A percentile compares a stretch with the other conserved stretches of the same genome.
These are phyloP conservation scores for Trileptium ribeirensis DNA, from an alignment of 2,888 invertebrate species.

Conservation along the genomic window DNA sequence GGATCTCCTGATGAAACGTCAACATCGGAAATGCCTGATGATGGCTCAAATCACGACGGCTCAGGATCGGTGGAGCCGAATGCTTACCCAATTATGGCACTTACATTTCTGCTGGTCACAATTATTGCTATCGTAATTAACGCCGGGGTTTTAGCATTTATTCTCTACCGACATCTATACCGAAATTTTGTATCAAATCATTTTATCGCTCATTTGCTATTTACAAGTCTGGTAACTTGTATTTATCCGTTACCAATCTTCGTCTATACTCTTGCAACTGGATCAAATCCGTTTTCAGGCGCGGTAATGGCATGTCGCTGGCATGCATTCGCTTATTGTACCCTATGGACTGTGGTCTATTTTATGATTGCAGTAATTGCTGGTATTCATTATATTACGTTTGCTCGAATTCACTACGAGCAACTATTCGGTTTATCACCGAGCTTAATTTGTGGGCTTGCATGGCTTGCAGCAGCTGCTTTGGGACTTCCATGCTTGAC, in stretches of 20 bases:
- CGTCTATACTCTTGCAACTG: constrained; percentile 38
- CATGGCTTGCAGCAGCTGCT: constrained; percentile 45
- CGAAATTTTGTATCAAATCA: constrained; percentile 48
- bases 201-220: constrained; percentile 48
- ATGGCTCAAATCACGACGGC: no score
- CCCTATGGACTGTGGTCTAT: constrained; percentile 46
- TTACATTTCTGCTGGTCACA: no score
- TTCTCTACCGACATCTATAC: constrained; percentile 38
- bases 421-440: constrained; percentile 49
- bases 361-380: constrained; percentile 49
- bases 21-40: no score
- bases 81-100: no score
- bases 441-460: constrained; percentile 41
- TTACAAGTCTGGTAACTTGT: constrained; percentile 46
- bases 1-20: no score
- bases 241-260: constrained; percentile 42
- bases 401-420: constrained; percentile 50
- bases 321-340: constrained; percentile 45
- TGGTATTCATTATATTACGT: constrained; percentile 49
- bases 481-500: constrained; percentile 48
- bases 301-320: constrained; percentile 21
- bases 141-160: background rate
- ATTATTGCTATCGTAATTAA: background rate
- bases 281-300: background rate
- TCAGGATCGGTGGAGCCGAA: no score